Base-by-base conservation (phyloP, 2,888 invertebrate genomes). In the Polia nebulosa region DNA sequence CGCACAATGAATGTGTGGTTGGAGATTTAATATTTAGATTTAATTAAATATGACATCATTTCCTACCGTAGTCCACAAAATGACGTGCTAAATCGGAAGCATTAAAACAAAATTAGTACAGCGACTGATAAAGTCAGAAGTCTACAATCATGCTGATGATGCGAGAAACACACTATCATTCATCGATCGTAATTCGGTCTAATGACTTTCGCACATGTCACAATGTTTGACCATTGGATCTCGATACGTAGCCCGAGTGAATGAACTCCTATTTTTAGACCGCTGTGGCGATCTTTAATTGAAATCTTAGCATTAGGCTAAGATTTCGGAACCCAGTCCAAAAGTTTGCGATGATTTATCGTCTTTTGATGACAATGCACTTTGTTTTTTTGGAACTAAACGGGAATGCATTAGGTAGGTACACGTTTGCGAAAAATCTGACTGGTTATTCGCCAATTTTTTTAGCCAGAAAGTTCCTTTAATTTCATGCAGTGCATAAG, bases 221-320 rank as follows among this genome's bases (percentile, higher is more conserved):
- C 52, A 63, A 53, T 60, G 29, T 52, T 25, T 45, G 47, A 53
- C 56, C 64, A 67, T 47, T 65, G 45, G 25, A 80, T 55, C 60
- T 69, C 29, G 63, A 66, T 65, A 56, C 66, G 65, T 65, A 61
- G 49, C 47, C 34, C 66, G 71, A 59, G 87, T 86, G 80, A 84
- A 87, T 84, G 86, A 87, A 83, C 86, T 82, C 64, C 80, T 87
- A 86, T 78, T 82, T 80, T 82, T 85, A 87, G 80, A 72, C 0
- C 25, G 80, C 58, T 45, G 58, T 53, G 60, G 57, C 47, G 53
- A 72, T 74, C 79, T 66, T 58, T 59, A 76, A 81, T 79, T 69
- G 77, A 69, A 76, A 78, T 75, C 64, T 74, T 56, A 77, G 71
- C 68, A n/a, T n/a, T n/a, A n/a, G n/a, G n/a, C 52, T 61, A 60